These are phyloP conservation scores for Coccyzus lansbergi DNA, from an alignment of 2,797 vertebrate genomes.

Conservation along the genomic window DNA sequence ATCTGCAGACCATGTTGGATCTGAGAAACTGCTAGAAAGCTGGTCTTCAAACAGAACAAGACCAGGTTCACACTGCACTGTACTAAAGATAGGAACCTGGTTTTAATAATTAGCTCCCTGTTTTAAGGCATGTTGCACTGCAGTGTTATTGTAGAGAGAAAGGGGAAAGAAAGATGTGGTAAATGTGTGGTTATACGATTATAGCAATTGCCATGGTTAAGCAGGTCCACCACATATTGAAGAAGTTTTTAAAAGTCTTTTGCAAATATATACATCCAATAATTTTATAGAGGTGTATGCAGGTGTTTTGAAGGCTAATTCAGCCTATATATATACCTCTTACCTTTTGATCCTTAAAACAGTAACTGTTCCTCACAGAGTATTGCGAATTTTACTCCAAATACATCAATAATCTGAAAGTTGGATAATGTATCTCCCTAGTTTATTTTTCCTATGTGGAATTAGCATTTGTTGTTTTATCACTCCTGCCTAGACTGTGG, in stretches of 20 bases:
- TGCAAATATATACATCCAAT: background rate
- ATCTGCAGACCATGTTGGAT: background rate
- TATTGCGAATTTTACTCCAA: background rate
- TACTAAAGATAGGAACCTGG: background rate
- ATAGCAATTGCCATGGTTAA: background rate
- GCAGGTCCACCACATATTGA: background rate
- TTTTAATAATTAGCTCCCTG: background rate
- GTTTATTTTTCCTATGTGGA: background rate
- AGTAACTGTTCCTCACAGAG: background rate
- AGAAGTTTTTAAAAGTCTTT: background rate
- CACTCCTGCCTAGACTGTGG: background rate
- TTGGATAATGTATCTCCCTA: background rate
- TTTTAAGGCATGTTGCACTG: background rate
- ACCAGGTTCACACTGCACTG: background rate
- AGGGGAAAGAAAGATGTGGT: background rate
- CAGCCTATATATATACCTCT: background rate
- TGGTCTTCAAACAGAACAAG: background rate
- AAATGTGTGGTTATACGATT: background rate
- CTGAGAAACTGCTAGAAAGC: background rate
- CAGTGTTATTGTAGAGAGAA: background rate
- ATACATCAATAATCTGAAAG: background rate
- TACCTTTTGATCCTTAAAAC: background rate
- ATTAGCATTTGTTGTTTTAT: background rate
- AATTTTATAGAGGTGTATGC: background rate
- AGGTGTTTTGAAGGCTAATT: background rate